phyloP scores from a whole-genome alignment of 2,113 vertebrate genomes.

The Ranitomeya variabilis region DNA sequence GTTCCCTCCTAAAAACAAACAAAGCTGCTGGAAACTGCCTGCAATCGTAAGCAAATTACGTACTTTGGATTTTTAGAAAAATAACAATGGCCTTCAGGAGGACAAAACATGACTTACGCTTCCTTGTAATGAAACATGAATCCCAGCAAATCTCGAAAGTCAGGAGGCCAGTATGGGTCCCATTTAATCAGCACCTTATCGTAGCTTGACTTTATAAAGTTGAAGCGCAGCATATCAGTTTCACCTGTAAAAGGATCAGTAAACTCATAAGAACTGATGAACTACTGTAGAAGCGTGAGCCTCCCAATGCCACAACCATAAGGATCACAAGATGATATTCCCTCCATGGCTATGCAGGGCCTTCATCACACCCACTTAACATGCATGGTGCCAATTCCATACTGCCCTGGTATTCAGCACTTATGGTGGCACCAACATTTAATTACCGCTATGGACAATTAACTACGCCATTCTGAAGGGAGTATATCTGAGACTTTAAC shows the following conservation, averaged over 20 bases:
- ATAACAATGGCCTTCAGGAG: neutral
- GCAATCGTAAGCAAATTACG: neutral
- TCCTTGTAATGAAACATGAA: constrained; percentile 99
- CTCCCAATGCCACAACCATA: too few species aligned
- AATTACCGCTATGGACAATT: too few species aligned
- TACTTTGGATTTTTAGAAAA: neutral
- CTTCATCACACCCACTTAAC: too few species aligned
- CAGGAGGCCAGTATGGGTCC: constrained; percentile 90
- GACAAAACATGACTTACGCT: constrained; percentile 81
- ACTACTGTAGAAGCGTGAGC: neutral
- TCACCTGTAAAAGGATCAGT: constrained; percentile 76
- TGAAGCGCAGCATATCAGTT: constrained; percentile 86
- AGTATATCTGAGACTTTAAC: too few species aligned
- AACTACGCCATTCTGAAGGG: too few species aligned
- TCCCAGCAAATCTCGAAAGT: constrained; percentile 93
- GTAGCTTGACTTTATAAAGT: constrained; percentile 72
- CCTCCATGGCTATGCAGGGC: too few species aligned
- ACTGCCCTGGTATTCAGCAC: too few species aligned
- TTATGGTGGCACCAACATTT: too few species aligned
- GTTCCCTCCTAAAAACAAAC: neutral
- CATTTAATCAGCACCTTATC: constrained; percentile 92
- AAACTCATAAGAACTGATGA: neutral
- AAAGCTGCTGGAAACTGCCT: neutral
- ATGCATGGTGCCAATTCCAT: too few species aligned
- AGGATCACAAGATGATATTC: too few species aligned